Evolutionary conservation across 2,797 vertebrate species (phyloP), one percentile per base, ranked within the genome.

Genomic region (Sebastes variabilis): DNA sequence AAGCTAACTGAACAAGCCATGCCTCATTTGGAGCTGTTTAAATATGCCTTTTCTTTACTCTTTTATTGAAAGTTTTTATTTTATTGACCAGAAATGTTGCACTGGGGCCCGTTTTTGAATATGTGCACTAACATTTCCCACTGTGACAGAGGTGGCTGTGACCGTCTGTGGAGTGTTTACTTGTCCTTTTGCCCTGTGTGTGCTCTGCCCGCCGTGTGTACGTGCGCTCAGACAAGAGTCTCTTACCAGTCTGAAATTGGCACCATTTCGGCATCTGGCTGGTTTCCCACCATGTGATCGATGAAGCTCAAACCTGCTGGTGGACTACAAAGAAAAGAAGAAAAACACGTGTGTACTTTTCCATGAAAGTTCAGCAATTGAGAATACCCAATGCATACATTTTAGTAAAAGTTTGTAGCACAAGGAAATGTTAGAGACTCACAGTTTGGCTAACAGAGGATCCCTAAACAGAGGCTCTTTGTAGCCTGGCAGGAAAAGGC

Each of bases 281-380:
- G 96, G 92, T 97, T 97, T 93, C 96, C 96, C 88, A 97, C 96
- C 89, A 97, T 79, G 91, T 97, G 96, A 93, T 97, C 96, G 42
- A 97, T 96, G 80, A 97, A 96, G 67, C 30, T 92, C 77, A 97
- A 82, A 81, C 88, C 87, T 55, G 8, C 89, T 11, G 90, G 71
- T 13, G 96, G 96, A 80, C 96, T 97, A 64, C n/a, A 61, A 25
- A 70, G 38, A 80, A n/a, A 59, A 70, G 14, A 59, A 65, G 3
- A 24, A 30, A 38, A 58, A 42, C 38, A 22, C 14, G n/a, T 27
- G 32, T 29, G 36, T 65, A 62, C n/a, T 81, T 79, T 90, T 79
- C 60, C 61, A 59, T 29, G 0, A 69, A 73, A 13, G 16, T 36
- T 32, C n/a, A 16, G 12, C 2, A 1, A 75, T 2, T 58, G 11